These are phyloP conservation scores for Scarus forsteni DNA, from an alignment of 2,797 vertebrate genomes.

Conservation along the genomic window DNA sequence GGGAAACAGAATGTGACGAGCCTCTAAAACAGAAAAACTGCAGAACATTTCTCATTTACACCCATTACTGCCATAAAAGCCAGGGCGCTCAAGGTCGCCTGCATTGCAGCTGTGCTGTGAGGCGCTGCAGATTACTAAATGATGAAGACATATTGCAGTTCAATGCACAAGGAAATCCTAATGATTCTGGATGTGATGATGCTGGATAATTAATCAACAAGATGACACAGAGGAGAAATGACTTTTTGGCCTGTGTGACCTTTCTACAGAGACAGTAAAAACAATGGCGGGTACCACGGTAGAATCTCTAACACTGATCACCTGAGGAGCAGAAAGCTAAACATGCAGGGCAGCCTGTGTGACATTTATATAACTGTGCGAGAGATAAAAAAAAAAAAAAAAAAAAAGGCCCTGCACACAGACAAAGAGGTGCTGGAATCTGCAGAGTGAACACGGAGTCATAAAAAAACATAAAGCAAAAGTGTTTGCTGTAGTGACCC, in stretches of 20 bases:
- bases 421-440: constrained; percentile 18
- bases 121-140: constrained; percentile 31
- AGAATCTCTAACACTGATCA: constrained; percentile 56
- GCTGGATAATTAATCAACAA: constrained; percentile 55
- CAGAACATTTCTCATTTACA: constrained; percentile 49
- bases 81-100: constrained; percentile 47
- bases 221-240: constrained; percentile 16
- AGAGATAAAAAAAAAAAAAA: constrained; percentile 43
- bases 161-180: constrained; percentile 28
- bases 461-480: constrained; percentile 22
- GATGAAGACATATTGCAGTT: constrained; percentile 48
- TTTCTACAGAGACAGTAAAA: constrained; percentile 58
- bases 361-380: constrained; percentile 52
- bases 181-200: constrained; percentile 51
- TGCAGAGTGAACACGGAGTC: constrained; percentile 29
- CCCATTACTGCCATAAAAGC: constrained; percentile 40
- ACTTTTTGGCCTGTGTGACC: constrained; percentile 49
- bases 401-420: constrained; percentile 21
- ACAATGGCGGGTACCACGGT: constrained; percentile 40
- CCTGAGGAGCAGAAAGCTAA: constrained; percentile 40
- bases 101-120: constrained; percentile 53
- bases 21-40: constrained; percentile 43
- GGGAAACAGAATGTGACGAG: constrained; percentile 42
- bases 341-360: constrained; percentile 24
- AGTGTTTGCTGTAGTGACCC: constrained; percentile 19